These are phyloP conservation scores for Dicerorhinus sumatrensis DNA, from an alignment of 2,113 vertebrate genomes.

Conservation along the genomic window DNA sequence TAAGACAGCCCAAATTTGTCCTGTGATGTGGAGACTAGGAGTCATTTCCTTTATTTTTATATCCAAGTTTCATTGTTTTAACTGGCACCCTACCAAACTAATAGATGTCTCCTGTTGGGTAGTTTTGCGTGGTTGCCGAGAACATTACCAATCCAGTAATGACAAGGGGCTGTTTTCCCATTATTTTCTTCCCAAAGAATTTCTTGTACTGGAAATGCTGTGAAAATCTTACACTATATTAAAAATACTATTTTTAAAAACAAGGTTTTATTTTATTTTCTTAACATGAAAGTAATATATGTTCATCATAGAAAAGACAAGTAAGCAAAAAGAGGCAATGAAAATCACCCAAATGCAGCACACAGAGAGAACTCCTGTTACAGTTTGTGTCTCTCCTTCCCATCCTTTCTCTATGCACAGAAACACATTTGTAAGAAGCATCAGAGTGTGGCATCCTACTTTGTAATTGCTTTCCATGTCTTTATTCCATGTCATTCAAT, in stretches of 20 bases:
- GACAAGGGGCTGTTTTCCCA: neutral
- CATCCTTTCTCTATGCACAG: neutral
- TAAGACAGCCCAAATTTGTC: neutral
- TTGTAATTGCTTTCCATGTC: neutral
- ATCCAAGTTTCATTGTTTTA: slow-evolving; percentile 53
- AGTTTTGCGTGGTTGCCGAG: neutral
- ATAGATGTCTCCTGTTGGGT: slow-evolving; percentile 36
- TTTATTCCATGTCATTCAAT: neutral
- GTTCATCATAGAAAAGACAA: slow-evolving; percentile 16
- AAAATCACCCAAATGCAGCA: neutral
- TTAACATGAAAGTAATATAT: slow-evolving; percentile 54
- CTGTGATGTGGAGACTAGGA: neutral
- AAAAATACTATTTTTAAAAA: slow-evolving; percentile 57
- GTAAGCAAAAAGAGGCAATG: neutral
- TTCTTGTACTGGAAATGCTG: slow-evolving; percentile 5
- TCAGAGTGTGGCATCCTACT: neutral
- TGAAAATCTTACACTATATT: neutral
- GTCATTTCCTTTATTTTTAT: slow-evolving; percentile 45
- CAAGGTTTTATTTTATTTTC: slow-evolving; percentile 40
- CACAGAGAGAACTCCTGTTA: neutral
- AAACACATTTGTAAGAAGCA: neutral
- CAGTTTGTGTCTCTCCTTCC: neutral
- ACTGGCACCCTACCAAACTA: slow-evolving; percentile 52
- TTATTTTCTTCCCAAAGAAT: slow-evolving; percentile 49
- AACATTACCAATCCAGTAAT: neutral